Percentiles rank a stretch among this genome's conserved stretches.
Evolutionary conservation across 2,113 vertebrate genomes (phyloP).

Genomic region (Dicrurus megarhynchus): DNA sequence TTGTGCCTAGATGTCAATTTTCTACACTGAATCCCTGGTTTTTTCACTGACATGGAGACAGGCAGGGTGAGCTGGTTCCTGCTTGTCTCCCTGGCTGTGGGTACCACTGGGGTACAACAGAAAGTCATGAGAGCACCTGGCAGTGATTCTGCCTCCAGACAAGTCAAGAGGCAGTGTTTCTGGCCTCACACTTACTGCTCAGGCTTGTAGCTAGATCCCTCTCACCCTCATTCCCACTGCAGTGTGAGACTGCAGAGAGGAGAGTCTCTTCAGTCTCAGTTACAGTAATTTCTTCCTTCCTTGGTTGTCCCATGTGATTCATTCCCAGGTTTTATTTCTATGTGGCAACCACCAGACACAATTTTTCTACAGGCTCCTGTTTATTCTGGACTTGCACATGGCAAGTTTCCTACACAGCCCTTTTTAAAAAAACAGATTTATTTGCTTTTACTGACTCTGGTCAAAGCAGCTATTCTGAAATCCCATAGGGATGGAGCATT

Average conservation of each 20-base stretch:
- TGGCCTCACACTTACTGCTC: neutral
- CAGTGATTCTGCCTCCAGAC: neutral
- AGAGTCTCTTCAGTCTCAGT: neutral
- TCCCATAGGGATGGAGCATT: neutral
- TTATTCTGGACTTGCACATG: neutral
- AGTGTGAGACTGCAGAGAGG: neutral
- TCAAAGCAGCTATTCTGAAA: neutral
- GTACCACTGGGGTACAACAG: neutral
- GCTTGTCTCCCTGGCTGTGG: neutral
- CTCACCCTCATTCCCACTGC: neutral
- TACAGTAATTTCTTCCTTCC: neutral
- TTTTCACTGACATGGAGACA: neutral
- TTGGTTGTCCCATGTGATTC: neutral
- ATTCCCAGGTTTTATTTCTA: neutral
- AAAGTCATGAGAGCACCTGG: neutral
- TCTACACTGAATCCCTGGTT: neutral
- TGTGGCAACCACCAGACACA: neutral
- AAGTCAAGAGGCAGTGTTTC: neutral
- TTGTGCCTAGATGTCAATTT: neutral
- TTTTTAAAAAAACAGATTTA: neutral
- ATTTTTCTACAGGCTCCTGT: neutral
- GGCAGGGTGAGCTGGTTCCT: neutral
- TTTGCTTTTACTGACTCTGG: slow-evolving; percentile 3
- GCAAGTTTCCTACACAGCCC: neutral
- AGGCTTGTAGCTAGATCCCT: neutral